Evolutionary conservation across 1,140 invertebrate species (phyloP).

Genomic region (Conus betulinus): DNA sequence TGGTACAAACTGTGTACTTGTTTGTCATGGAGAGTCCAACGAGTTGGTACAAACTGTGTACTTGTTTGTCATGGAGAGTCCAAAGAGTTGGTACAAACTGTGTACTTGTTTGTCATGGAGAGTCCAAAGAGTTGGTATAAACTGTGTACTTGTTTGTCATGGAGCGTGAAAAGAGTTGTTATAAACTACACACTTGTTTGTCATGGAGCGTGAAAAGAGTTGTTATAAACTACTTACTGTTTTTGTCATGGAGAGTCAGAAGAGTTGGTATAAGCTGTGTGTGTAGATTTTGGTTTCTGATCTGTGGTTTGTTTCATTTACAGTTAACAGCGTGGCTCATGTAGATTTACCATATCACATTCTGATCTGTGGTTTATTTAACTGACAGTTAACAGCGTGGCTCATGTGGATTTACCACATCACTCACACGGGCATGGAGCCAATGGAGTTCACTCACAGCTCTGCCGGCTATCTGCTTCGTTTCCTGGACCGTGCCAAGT

Average conservation of each 20-base stretch:
- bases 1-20: no score
- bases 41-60: no score
- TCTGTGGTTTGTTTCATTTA: not conserved
- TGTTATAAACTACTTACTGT: not conserved
- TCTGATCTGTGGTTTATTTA: not conserved
- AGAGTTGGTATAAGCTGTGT: not conserved
- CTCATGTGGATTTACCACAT: slow-evolving; percentile 82
- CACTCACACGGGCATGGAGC: slow-evolving; percentile 85
- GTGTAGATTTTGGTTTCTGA: not conserved
- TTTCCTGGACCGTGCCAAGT: slow-evolving; percentile 87
- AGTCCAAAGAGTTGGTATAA: no score
- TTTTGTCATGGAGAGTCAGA: slow-evolving; percentile 9
- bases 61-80: no score
- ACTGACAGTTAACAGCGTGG: slow-evolving; percentile 63
- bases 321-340: slow-evolving; percentile 74
- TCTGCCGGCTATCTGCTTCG: slow-evolving; percentile 86
- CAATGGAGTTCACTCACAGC: slow-evolving; percentile 84
- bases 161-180: no score
- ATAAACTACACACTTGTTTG: no score
- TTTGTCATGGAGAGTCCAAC: no score
- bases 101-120: no score
- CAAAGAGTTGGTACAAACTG: no score
- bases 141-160: no score
- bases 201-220: not conserved
- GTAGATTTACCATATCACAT: slow-evolving; percentile 83